These are phyloP conservation scores for Neodon shergylaensis DNA, from an alignment of 2,113 vertebrate genomes.

Conservation along the genomic window DNA sequence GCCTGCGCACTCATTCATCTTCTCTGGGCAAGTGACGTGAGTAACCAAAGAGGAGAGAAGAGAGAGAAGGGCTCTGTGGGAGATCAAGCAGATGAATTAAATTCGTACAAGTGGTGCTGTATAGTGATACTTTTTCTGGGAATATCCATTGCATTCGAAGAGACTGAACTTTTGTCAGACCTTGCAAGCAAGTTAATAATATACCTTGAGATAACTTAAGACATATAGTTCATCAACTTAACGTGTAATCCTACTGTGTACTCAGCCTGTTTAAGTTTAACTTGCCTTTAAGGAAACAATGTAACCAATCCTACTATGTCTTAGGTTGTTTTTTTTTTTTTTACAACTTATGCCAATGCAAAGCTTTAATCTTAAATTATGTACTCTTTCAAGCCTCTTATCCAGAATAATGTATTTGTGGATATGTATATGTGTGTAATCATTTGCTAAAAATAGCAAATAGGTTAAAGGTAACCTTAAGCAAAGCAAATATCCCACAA, in stretches of 20 bases:
- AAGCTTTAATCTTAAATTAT: not conserved
- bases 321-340: not conserved
- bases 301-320: not conserved
- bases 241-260: not conserved
- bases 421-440: not conserved
- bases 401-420: not conserved
- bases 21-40: not conserved
- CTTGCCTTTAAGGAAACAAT: not conserved
- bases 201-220: not conserved
- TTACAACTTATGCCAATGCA: not conserved
- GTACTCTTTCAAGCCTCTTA: not conserved
- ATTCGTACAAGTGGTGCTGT: not conserved
- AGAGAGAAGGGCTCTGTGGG: not conserved
- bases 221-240: not conserved
- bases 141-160: not conserved
- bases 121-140: not conserved
- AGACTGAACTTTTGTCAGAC: not conserved
- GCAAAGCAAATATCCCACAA: not conserved
- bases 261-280: not conserved
- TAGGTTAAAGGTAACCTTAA: not conserved
- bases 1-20: not conserved
- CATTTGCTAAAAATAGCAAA: not conserved
- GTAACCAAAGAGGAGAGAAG: not conserved
- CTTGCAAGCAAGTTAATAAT: not conserved
- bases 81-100: constrained; percentile 35